Evolutionary conservation across 2,888 invertebrate genomes (phyloP), one percentile per base, ranked within the genome.

Genomic region (Andrena haemorrhoa): DNA sequence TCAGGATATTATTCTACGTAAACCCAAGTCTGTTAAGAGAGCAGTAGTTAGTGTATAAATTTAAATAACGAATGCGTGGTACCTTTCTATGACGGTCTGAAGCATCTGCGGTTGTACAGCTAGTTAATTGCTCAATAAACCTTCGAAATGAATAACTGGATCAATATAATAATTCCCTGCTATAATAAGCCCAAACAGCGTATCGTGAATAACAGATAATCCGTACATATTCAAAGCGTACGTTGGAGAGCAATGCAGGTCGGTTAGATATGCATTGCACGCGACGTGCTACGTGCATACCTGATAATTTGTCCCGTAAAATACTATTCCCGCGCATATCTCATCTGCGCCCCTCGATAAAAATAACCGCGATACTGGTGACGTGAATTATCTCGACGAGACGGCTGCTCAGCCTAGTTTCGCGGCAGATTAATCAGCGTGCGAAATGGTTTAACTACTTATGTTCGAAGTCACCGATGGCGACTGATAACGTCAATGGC

Each of bases 251-350:
- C 41, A n/a, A 31, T 64, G 33, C 66, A 74, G 26, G n/a, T 69
- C 41, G 26, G 35, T 65, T 66, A 70, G 49, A 75, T 69, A 66
- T 65, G 66, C 79, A 76, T 60, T 68, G 60, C 41, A 65, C n/a
- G 31, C 16, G 4, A 33, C 29, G 33, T n/a, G 29, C 41, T 41
- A 23, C 51, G 56, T 33, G 60, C 58, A 53, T 33, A 35, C 58
- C 3, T 10, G 69, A 69, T 82, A 68, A 70, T 63, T 60, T 47
- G 16, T 47, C 23, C n/a, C n/a, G n/a, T n/a, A 16, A 12, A 69
- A 65, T 33, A 33, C 49, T 61, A 61, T 53, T 70, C 49, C 35
- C 26, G 51, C 23, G 65, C 73, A n/a, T 64, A 26, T 35, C 23
- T 69, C 51, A 33, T 61, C 51, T 26, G 10, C 68, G 6, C 51